phyloP scores from a whole-genome alignment of 1,140 invertebrate genomes.

The Cotesia vestalis region DNA sequence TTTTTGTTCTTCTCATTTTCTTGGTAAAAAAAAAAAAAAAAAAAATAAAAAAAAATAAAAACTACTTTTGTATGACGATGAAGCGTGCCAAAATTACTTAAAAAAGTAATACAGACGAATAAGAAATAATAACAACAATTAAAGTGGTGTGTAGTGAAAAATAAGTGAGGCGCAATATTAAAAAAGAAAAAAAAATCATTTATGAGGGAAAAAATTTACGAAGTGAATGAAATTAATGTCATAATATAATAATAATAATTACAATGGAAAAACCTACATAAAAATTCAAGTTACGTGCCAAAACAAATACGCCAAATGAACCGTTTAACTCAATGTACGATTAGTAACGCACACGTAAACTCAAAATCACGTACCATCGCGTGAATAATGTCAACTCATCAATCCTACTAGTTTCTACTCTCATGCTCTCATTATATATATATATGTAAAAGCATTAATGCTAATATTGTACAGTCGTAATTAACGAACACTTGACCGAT shows the following conservation, averaged over 20 bases:
- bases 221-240: not conserved
- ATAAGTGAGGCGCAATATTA: not conserved
- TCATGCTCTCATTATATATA: not conserved
- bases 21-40: not conserved
- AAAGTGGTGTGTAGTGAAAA: not conserved
- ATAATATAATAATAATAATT: conserved; percentile 5
- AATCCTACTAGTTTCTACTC: conserved; percentile 3
- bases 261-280: conserved; percentile 7
- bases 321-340: conserved; percentile 32
- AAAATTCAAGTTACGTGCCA: conserved; percentile 26
- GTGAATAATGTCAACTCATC: conserved; percentile 37
- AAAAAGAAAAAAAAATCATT: not conserved
- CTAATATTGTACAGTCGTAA: conserved; percentile 33
- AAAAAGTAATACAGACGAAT: not conserved
- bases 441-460: conserved; percentile 10
- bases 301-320: conserved; percentile 34
- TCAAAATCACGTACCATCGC: conserved; percentile 26
- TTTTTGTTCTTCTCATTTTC: not conserved
- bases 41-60: not conserved
- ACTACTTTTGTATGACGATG: not conserved
- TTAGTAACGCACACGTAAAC: conserved; percentile 22
- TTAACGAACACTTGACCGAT: conserved; percentile 36
- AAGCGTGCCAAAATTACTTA: conserved; percentile 17
- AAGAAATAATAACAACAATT: conserved; percentile 6
- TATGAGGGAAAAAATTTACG: conserved; percentile 6